A percentile compares a stretch with the other conserved stretches of the same genome.
Evolutionary conservation across 2,888 invertebrate genomes (phyloP).

Genomic region (Sesia apiformis): DNA sequence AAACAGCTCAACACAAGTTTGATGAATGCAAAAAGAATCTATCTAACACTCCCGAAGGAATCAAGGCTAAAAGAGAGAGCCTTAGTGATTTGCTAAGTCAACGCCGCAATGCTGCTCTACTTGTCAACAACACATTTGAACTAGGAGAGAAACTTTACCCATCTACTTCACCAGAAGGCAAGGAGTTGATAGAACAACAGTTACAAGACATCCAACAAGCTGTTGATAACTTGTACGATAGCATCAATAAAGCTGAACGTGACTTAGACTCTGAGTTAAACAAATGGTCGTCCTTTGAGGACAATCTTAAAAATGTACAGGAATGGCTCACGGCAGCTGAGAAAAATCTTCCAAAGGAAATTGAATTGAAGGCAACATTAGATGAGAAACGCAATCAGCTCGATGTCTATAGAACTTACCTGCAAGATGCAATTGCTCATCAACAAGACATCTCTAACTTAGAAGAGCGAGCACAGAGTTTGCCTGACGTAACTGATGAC

Average conservation of each 20-base stretch:
- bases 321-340: slow-evolving; percentile 87
- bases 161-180: slow-evolving; percentile 89
- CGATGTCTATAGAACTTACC: slow-evolving; percentile 85
- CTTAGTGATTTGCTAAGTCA: slow-evolving; percentile 84
- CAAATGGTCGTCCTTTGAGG: slow-evolving; percentile 93
- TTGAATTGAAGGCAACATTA: slow-evolving; percentile 87
- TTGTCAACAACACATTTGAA: slow-evolving; percentile 89
- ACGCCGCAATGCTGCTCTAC: slow-evolving; percentile 81
- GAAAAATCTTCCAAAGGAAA: slow-evolving; percentile 82
- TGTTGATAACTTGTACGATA: slow-evolving; percentile 87
- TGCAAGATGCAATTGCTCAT: slow-evolving; percentile 89
- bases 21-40: slow-evolving; percentile 78
- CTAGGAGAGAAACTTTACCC: slow-evolving; percentile 91
- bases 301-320: slow-evolving; percentile 84
- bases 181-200: slow-evolving; percentile 88
- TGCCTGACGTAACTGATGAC: slow-evolving; percentile 85
- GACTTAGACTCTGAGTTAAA: slow-evolving; percentile 88
- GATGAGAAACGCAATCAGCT: slow-evolving; percentile 94
- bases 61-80: slow-evolving; percentile 80
- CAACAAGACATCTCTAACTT: slow-evolving; percentile 90
- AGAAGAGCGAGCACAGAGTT: slow-evolving; percentile 83
- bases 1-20: slow-evolving; percentile 82
- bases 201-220: slow-evolving; percentile 88
- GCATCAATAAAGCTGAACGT: slow-evolving; percentile 83
- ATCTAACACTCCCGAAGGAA: slow-evolving; percentile 79